Evolutionary conservation across 2,797 vertebrate species (phyloP).

Genomic region (Coranthus polyacanthus): DNA sequence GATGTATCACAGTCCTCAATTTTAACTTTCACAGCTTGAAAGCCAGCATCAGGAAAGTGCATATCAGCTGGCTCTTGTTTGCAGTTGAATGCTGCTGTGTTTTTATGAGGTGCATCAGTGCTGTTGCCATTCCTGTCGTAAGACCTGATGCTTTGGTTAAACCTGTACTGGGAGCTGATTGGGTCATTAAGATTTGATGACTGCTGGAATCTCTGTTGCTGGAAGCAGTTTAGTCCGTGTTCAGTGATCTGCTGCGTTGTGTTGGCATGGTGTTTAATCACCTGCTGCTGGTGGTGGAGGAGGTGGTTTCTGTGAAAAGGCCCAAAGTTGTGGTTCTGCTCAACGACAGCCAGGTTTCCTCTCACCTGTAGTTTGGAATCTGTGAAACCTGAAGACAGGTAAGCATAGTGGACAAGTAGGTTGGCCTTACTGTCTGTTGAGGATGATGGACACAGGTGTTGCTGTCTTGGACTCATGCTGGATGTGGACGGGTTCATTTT

Average conservation of each 20-base stretch:
- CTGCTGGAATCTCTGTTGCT: conserved; percentile 78
- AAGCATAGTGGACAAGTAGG: conserved; percentile 88
- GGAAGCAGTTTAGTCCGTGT: no score
- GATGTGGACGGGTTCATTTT: no score
- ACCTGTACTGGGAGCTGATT: conserved; percentile 70
- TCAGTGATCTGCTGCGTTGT: conserved; percentile 78
- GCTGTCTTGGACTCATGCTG: conserved; percentile 72
- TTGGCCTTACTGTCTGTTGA: conserved; percentile 65
- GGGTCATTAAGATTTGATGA: conserved; percentile 67
- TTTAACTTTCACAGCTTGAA: conserved; percentile 59
- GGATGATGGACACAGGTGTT: no score
- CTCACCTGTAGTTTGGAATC: no score
- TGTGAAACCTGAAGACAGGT: conserved; percentile 85
- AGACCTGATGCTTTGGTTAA: conserved; percentile 72
- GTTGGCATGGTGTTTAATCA: conserved; percentile 75
- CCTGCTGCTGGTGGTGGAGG: conserved; percentile 80
- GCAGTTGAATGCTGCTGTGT: no score
- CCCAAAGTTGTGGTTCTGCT: conserved; percentile 89
- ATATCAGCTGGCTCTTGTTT: conserved; percentile 68
- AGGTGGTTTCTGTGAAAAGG: conserved; percentile 82
- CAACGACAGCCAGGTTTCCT: conserved; percentile 84
- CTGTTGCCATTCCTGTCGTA: conserved; percentile 67
- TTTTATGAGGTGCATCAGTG: conserved; percentile 77
- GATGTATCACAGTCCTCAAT: conserved; percentile 62
- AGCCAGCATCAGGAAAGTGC: conserved; percentile 78